Conservation (phyloP, 2,888 invertebrate genomes). For the Therioaphis trifolii region DNA sequence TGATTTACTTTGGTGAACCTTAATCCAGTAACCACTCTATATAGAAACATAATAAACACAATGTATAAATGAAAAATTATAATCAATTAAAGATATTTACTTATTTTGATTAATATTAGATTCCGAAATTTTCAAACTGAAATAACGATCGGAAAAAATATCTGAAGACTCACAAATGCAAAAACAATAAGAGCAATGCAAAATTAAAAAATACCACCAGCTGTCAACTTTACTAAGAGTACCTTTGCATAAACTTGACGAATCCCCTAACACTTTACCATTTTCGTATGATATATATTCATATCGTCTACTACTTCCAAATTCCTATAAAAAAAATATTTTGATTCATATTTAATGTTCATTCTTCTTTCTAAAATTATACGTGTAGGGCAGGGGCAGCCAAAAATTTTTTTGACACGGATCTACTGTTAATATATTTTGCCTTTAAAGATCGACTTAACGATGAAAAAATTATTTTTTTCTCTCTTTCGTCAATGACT, state of each 20-base stretch:
- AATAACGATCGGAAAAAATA: slow-evolving; percentile 80
- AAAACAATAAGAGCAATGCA: slow-evolving; percentile 89
- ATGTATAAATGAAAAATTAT: slow-evolving; percentile 1
- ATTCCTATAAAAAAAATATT: slow-evolving; percentile 28
- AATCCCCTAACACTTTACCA: slow-evolving; percentile 76
- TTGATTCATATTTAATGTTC: neutral
- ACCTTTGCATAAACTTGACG: slow-evolving; percentile 73
- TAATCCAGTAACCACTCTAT: slow-evolving; percentile 83
- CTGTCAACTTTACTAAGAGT: slow-evolving; percentile 71
- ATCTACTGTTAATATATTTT: too few species aligned
- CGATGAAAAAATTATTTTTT: too few species aligned
- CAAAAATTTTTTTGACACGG: too few species aligned
- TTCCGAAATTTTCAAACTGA: slow-evolving; percentile 77
- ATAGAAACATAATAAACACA: neutral
- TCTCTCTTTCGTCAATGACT: too few species aligned
- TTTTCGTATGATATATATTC: slow-evolving; percentile 88
- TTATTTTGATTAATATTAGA: slow-evolving; percentile 68
- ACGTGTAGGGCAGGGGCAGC: too few species aligned
- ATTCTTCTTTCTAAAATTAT: neutral
- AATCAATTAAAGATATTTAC: slow-evolving; percentile 64
- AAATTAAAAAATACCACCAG: slow-evolving; percentile 91
- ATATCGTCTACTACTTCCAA: slow-evolving; percentile 73
- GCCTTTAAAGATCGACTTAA: too few species aligned
- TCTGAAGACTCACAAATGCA: slow-evolving; percentile 83
- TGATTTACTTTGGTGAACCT: slow-evolving; percentile 79